phyloP scores from a whole-genome alignment of 2,888 invertebrate species.

The Plemyria rubiginata region DNA sequence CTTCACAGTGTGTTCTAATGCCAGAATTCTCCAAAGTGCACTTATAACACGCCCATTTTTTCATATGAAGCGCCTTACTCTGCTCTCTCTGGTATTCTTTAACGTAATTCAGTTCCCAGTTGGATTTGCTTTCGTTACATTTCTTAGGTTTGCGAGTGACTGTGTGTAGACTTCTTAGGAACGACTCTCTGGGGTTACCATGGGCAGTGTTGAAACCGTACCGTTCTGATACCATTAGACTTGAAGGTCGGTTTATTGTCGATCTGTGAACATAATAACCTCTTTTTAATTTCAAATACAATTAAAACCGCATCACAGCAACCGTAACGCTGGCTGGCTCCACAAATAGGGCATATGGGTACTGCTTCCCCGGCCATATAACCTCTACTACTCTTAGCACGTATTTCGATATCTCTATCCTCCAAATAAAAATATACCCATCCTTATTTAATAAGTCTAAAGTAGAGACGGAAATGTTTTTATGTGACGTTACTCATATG shows the following conservation, averaged over 20 bases:
- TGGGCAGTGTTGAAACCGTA: constrained; percentile 61
- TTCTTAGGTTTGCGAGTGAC: constrained; percentile 79
- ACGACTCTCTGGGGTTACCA: constrained; percentile 70
- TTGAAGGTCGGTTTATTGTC: constrained; percentile 84
- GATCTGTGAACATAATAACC: constrained; percentile 43
- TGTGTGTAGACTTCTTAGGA: constrained; percentile 74
- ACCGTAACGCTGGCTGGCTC: no score
- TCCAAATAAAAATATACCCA: no score
- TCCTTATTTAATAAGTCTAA: no score
- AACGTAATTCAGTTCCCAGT: constrained; percentile 80
- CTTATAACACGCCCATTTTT: constrained; percentile 89
- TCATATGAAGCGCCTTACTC: constrained; percentile 71
- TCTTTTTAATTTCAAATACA: not conserved
- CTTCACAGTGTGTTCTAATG: constrained; percentile 88
- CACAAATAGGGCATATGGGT: no score
- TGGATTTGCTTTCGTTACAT: constrained; percentile 75
- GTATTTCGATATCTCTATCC: no score
- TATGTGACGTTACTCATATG: no score
- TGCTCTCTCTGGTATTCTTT: constrained; percentile 79
- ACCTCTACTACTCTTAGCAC: no score
- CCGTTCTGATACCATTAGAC: constrained; percentile 84
- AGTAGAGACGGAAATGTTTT: no score
- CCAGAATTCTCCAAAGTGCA: constrained; percentile 91
- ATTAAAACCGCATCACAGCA: no score
- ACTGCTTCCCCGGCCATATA: no score